Percentiles rank a stretch among this genome's conserved stretches.
Evolutionary conservation across 2,797 vertebrate genomes (phyloP).

Genomic region (Acipenser oxyrinchus): DNA sequence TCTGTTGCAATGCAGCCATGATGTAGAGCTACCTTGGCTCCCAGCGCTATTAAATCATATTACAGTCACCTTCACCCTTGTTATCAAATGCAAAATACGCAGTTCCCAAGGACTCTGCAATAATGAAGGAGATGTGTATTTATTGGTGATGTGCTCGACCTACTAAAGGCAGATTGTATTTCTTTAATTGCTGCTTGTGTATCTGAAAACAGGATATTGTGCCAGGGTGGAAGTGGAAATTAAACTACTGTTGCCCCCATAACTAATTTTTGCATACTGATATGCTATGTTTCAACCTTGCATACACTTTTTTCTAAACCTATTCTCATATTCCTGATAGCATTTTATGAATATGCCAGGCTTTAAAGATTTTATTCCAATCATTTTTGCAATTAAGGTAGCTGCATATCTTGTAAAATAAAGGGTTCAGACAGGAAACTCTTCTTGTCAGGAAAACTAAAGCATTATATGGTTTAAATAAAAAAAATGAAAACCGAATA

Average conservation of each 20-base stretch:
- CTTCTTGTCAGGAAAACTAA: no score
- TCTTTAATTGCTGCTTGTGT: conserved; percentile 2
- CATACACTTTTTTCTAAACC: neutral
- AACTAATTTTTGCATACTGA: neutral
- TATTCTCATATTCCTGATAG: neutral
- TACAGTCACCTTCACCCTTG: conserved; percentile 1
- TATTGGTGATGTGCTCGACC: neutral
- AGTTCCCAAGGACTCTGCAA: neutral
- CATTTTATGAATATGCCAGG: no score
- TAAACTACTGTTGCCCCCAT: neutral
- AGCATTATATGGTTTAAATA: no score
- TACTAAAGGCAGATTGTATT: conserved; percentile 1
- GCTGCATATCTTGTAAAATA: no score
- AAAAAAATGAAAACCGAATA: no score
- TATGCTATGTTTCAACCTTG: neutral
- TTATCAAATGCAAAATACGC: neutral
- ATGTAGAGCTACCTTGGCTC: neutral
- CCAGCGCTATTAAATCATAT: neutral
- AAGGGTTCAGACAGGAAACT: no score
- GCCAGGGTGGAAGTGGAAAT: neutral
- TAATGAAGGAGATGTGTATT: conserved; percentile 3
- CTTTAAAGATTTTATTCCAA: no score
- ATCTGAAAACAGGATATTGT: neutral
- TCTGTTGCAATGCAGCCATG: neutral
- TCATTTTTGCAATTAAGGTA: no score